Base-by-base conservation (phyloP, 2,113 vertebrate species). In the Neogobius melanostomus region DNA sequence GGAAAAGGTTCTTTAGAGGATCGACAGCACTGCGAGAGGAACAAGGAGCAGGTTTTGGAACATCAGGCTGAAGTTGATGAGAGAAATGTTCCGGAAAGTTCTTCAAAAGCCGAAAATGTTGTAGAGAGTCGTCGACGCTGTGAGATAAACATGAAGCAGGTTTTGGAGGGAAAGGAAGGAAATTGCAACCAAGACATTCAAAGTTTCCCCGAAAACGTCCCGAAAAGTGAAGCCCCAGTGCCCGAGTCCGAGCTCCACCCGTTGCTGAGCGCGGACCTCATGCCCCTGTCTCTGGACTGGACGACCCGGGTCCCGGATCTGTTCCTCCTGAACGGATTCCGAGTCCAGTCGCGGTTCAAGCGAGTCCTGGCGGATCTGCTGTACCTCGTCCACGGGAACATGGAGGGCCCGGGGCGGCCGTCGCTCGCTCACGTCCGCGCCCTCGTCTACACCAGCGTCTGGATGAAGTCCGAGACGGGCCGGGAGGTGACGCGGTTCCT, bases 331-430 rank as follows among this genome's bases (percentile, higher is more conserved):
- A 81, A 45, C 0, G 88, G 90, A 8, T 17, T 94, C 43, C 42
- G 8, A 0, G 28, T 95, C n/a, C 92, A 87, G 7, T 94, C 89
- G 70, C 90, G 85, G 64, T 96, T 96, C 74, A 92, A 87, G 51
- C 86, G 71, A 8, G 81, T 87, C 3, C 90, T 94, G 14, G 93
- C 93, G 6, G 92, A 96, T 73, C 78, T 95, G 51, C 86, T 93
- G 59, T 95, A 95, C 78, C 78, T 95, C 6, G 66, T 95, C 53
- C 93, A 92, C 42, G 93, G 92, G 74, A 96, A 95, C 76, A 94
- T 94, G 90, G 84, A 85, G 0, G 65, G 12, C 46, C 59, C 61
- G 0, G 72, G 7, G 11, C 84, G 85, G 54, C 92, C 90, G 0
- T 86, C 85, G 0, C 81, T 95, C 82, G 91, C 89, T 16, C 77